These are phyloP conservation scores for Etheostoma spectabile DNA, from an alignment of 2,113 vertebrate species.

Conservation along the genomic window DNA sequence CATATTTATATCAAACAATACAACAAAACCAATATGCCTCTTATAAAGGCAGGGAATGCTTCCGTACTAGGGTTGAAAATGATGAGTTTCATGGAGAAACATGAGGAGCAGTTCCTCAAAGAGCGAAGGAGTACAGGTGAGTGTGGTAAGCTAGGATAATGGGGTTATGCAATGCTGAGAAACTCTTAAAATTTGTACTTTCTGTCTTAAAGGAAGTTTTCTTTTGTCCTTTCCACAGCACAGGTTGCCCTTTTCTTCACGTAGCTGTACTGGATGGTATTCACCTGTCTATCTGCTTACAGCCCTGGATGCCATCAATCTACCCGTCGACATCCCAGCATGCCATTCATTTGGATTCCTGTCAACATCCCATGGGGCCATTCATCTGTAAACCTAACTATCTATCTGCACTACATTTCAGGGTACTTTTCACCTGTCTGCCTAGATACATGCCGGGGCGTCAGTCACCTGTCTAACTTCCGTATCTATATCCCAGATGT, in stretches of 20 bases:
- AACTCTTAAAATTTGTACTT: slow-evolving; percentile 16
- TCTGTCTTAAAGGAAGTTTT: slow-evolving; percentile 7
- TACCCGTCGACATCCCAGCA: slow-evolving; percentile 44
- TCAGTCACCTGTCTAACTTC: slow-evolving; percentile 50
- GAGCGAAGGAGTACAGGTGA: slow-evolving; percentile 17
- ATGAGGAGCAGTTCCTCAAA: slow-evolving; percentile 17
- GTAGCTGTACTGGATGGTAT: neutral
- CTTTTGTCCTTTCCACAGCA: slow-evolving; percentile 22
- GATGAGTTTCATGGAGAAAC: slow-evolving; percentile 14
- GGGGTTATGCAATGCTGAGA: neutral
- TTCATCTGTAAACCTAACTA: slow-evolving; percentile 53
- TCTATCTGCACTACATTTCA: slow-evolving; percentile 46
- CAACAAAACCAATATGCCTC: slow-evolving; percentile 52
- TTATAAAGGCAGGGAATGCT: slow-evolving; percentile 37
- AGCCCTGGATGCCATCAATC: slow-evolving; percentile 41
- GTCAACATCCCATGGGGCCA: slow-evolving; percentile 34
- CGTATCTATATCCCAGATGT: slow-evolving; percentile 19
- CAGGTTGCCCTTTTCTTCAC: neutral
- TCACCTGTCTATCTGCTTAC: slow-evolving; percentile 29
- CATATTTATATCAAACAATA: slow-evolving; percentile 73
- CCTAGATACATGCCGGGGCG: slow-evolving; percentile 35
- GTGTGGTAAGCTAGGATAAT: slow-evolving; percentile 20
- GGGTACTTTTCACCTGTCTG: slow-evolving; percentile 42
- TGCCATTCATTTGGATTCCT: slow-evolving; percentile 54
- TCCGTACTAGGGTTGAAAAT: slow-evolving; percentile 22